Percentiles rank a stretch among this genome's conserved stretches.
phyloP scores from a whole-genome alignment of 2,888 invertebrate genomes.

The Sinhomidia bicolor region DNA sequence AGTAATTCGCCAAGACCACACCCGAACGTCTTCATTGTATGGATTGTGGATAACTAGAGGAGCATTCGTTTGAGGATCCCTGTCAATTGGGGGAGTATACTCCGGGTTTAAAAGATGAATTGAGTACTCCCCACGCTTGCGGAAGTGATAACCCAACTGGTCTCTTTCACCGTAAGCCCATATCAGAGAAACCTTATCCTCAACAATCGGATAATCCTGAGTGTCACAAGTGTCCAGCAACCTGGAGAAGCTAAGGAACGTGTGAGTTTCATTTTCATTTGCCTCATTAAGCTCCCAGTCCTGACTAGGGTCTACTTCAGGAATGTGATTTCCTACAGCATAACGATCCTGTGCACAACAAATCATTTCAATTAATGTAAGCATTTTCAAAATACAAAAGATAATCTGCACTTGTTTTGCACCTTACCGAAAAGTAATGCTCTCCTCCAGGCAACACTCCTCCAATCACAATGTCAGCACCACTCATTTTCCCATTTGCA shows the following conservation, averaged over 20 bases:
- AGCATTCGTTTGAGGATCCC: not conserved
- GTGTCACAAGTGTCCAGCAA: slow-evolving; percentile 39
- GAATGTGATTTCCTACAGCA: not conserved
- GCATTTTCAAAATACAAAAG: too few species aligned
- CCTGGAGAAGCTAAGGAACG: slow-evolving; percentile 25
- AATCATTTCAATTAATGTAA: not conserved
- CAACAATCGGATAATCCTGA: slow-evolving; percentile 22
- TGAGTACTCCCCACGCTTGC: not conserved
- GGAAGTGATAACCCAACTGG: slow-evolving; percentile 25
- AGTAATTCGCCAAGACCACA: not conserved
- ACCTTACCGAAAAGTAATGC: slow-evolving; percentile 53
- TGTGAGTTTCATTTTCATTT: not conserved
- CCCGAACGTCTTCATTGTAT: not conserved
- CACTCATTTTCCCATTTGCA: slow-evolving; percentile 48
- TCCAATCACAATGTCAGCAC: slow-evolving; percentile 63
- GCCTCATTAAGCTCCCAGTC: slow-evolving; percentile 12
- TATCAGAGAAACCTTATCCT: not conserved
- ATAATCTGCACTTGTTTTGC: too few species aligned
- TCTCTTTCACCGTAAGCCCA: slow-evolving; percentile 41
- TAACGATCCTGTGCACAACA: not conserved
- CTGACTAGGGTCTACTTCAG: not conserved
- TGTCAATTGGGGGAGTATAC: not conserved
- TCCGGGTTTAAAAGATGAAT: slow-evolving; percentile 6
- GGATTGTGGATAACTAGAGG: not conserved
- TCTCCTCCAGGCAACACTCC: slow-evolving; percentile 33